Base-by-base conservation (phyloP, 2,797 vertebrate species). In the Cossypha polioptera region DNA sequence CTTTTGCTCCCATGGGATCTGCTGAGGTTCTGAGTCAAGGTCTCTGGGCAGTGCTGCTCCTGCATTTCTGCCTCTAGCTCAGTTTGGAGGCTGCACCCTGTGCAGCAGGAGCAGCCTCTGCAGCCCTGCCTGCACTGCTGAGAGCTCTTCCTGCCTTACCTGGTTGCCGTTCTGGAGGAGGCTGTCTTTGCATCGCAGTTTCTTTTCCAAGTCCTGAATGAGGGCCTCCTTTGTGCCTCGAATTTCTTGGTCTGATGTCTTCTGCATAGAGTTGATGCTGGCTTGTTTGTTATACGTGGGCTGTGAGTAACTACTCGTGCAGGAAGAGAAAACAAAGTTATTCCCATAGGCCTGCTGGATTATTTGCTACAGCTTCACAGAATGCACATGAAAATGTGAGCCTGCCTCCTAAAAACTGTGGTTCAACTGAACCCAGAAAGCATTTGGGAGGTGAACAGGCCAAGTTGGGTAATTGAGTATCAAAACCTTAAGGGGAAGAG, bases 131-230 rank as follows among this genome's bases (percentile, higher is more conserved):
- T 28, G 36, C 35, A 10, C 42, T 58, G 1, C 33, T 0, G 1
- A 14, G 35, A 42, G 36, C 3, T 50, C 57, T 25, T 25, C 11
- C 5, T 31, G 86, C 79, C 97, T 96, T 95, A 99, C 99, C 98
- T 99, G 99, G 96, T 98, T 98, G 96, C 98, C 98, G 4, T 98
- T 99, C 95, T 98, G 98, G 59, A 99, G 98, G 77, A 98, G 98
- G 76, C 94, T 98, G 93, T 99, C 99, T 96, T 99, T 99, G 88
- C 98, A 99, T 77, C 98, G 98, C 29, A 99, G 97, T 77, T 99
- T 99, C 97, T 99, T 99, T 76, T 99, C 99, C 97, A 99, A 97
- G 92, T 99, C 99, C 95, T 99, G 99, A 81, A 99, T 99, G 57
- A 99, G 98, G 33, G 99, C 99, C 65, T 99, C 98, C 97, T 99